Evolutionary conservation across 1,140 invertebrate genomes (phyloP).

Genomic region (Euura lappo): DNA sequence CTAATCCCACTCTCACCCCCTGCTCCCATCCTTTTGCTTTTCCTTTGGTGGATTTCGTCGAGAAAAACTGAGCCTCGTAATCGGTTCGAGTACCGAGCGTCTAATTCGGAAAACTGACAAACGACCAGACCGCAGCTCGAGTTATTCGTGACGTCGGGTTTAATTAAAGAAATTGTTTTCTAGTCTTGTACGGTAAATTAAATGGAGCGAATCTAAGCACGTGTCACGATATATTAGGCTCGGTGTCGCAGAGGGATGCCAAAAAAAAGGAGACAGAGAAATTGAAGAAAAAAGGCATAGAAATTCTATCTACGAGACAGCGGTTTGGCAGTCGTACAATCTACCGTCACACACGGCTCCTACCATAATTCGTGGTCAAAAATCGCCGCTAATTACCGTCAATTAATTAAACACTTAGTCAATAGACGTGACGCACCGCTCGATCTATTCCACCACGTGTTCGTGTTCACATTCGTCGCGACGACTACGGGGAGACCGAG

Average conservation of each 20-base stretch:
- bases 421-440: too few relatives aligned
- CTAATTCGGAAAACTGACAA: too few relatives aligned
- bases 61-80: too few relatives aligned
- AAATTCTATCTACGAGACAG: neutral
- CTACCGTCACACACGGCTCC: neutral
- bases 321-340: neutral
- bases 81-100: too few relatives aligned
- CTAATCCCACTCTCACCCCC: neutral
- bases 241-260: neutral
- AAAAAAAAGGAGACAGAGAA: neutral
- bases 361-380: too few relatives aligned
- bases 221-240: neutral
- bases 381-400: too few relatives aligned
- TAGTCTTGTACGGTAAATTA: neutral
- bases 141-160: neutral
- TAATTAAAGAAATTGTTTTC: conserved; percentile 2
- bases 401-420: too few relatives aligned
- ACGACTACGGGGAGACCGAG: too few relatives aligned
- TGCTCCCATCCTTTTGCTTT: neutral
- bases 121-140: neutral
- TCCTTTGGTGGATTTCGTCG: neutral
- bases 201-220: conserved; percentile 4
- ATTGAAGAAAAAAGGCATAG: neutral
- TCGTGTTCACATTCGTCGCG: too few relatives aligned
- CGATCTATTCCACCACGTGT: too few relatives aligned